Evolutionary conservation across 2,113 vertebrate genomes (phyloP), one percentile per base, ranked within the genome.

Genomic region (Nibea albiflora): DNA sequence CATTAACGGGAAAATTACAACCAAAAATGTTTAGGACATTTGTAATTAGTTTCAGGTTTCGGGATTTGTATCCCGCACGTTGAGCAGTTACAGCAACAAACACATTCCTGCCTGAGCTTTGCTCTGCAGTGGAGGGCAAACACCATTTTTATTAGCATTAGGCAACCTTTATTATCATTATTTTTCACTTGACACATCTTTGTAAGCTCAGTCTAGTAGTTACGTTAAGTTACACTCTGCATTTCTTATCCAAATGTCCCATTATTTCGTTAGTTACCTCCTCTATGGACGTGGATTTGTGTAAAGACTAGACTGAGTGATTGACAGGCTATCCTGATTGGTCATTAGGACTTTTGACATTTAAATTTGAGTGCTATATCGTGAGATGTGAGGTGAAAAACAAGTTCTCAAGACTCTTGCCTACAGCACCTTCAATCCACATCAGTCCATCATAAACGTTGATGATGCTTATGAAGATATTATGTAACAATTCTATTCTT

Each of bases 401-500:
- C 52, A 19, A 7, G 1, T 64, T 71, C 8, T 46, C 6, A 35
- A 53, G 24, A 71, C 4, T 60, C 10, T 44, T 28, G n/a, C n/a
- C 72, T 11, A 54, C 63, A 75, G 52, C 54, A 66, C 12, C 35
- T 56, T 79, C 4, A 85, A 0, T 31, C 46, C 57, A 70, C 69
- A 75, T 73, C 9, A 50, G n/a, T 8, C 47, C 71, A 76, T 80
- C 11, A 61, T 10, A 61, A 12, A 69, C 42, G 11, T 57, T 74
- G 26, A 77, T 50, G 17, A 74, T 80, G 65, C 47, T 67, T 47
- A 70, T 60, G 66, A 28, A 75, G 15, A 39, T 78, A 73, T 75
- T 15, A n/a, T 87, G 76, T 80, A 64, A 84, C 76, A 65, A 53
- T 81, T 81, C 46, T 81, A 31, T 76, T 85, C 52, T 89, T 24